Base-by-base conservation (phyloP, 2,888 invertebrate species). In the Anthoptus insignis region DNA sequence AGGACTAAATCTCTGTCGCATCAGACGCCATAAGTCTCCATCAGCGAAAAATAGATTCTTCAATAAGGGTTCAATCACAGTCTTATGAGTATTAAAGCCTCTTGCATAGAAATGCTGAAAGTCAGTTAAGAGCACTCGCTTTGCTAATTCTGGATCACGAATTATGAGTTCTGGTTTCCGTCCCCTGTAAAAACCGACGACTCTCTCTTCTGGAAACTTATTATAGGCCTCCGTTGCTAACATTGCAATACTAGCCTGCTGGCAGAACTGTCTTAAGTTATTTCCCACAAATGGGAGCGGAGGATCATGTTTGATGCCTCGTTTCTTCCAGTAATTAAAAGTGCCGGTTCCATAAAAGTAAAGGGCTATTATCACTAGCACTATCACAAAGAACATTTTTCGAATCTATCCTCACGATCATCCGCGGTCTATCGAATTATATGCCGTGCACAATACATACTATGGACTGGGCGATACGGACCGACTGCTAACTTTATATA, bases 21-120 rank as follows among this genome's bases (percentile, higher is more conserved):
- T 79, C 57, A 90, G 76, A 14, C 81, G 82, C 92, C 92, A 92
- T 37, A 84, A 70, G 65, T 91, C 91, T 8, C 91, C 91, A 59
- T 91, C 91, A 49, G 85, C 87, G 60, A 89, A 86, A 67, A 91
- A 91, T 59, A 92, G 73, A 71, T 91, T 92, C 70, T 80, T 86
- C 39, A 90, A 34, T 60, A 92, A 73, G 0, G 89, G 91, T 72
- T 92, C 91, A 5, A 86, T 77, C 3, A 84, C 84, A 29, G 76
- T 86, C 69, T 83, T 87, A 56, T 89, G 83, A 0, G 85, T 77
- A 69, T 81, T 78, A 11, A 91, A 68, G 3, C 89, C 90, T 80
- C 91, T 83, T 6, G 84, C 80, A 67, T 87, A 74, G 68, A 91
- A 91, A 69, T 74, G 77, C 60, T 84, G 77, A 37, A 90, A 91